These are phyloP conservation scores for Seira ritae DNA, from an alignment of 2,888 invertebrate genomes.

Conservation along the genomic window DNA sequence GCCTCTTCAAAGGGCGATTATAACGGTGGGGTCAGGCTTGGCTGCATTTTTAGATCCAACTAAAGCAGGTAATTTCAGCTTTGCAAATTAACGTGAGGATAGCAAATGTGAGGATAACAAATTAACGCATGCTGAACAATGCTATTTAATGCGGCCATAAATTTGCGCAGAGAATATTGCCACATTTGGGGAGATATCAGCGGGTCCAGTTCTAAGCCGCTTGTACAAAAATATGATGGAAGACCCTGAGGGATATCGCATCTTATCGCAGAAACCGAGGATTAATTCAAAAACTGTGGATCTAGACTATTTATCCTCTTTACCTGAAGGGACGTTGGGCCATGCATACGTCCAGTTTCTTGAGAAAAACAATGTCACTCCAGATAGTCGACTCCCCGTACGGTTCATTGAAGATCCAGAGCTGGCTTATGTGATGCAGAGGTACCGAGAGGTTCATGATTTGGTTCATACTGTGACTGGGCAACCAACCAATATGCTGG, in stretches of 20 bases:
- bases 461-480: conserved; percentile 92
- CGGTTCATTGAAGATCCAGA: conserved; percentile 93
- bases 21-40: conserved; percentile 91
- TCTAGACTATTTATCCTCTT: conserved; percentile 81
- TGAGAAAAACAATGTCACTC: conserved; percentile 89
- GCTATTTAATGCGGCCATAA: background rate
- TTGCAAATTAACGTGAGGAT: background rate
- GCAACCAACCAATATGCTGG: conserved; percentile 96
- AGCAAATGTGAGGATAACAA: too few species aligned
- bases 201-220: conserved; percentile 81
- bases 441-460: conserved; percentile 98
- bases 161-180: conserved; percentile 90
- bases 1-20: conserved; percentile 84
- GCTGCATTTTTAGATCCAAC: conserved; percentile 88
- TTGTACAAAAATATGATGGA: conserved; percentile 86
- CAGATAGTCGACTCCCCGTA: conserved; percentile 92
- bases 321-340: conserved; percentile 91
- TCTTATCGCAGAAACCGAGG: conserved; percentile 86
- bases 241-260: conserved; percentile 85
- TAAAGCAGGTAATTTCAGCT: conserved; percentile 78
- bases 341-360: conserved; percentile 91
- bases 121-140: background rate
- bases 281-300: conserved; percentile 90
- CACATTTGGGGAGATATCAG: conserved; percentile 94
- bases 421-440: conserved; percentile 96